phyloP scores from a whole-genome alignment of 2,797 vertebrate species.

The Cuniculus paca region DNA sequence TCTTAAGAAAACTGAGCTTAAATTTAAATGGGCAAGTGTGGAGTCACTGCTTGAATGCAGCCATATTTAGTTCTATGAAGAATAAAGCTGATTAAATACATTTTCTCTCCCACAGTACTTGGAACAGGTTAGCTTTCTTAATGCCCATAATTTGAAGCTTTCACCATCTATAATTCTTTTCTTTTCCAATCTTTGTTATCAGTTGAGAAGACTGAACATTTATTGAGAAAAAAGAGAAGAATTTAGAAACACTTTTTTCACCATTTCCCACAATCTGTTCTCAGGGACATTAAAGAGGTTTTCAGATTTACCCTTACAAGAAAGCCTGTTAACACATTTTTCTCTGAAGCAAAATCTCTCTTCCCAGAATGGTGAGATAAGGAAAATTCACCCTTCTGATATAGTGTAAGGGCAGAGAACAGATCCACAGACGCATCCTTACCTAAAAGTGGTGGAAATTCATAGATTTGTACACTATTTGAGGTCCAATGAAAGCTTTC shows the following conservation, averaged over 20 bases:
- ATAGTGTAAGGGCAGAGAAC: neutral
- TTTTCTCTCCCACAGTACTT: neutral
- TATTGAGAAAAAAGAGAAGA: conserved; percentile 17
- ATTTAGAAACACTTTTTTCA: neutral
- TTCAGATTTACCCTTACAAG: neutral
- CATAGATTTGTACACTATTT: neutral
- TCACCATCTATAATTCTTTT: neutral
- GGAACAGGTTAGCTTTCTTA: neutral
- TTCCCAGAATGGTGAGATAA: neutral
- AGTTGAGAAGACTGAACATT: neutral
- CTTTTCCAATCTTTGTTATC: neutral
- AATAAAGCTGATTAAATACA: neutral
- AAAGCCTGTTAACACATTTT: neutral
- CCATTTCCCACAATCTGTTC: conserved; percentile 9
- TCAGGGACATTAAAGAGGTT: neutral
- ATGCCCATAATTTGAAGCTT: neutral
- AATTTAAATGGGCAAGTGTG: neutral
- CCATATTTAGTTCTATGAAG: neutral
- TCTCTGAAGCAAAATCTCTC: neutral
- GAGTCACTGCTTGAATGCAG: neutral
- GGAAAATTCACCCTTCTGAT: neutral
- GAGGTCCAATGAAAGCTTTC: neutral
- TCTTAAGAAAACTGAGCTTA: neutral
- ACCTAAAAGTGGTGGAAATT: neutral
- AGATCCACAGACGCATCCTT: neutral